Evolutionary conservation across 2,797 vertebrate species (phyloP).

Genomic region (Xyrichtys novacula): DNA sequence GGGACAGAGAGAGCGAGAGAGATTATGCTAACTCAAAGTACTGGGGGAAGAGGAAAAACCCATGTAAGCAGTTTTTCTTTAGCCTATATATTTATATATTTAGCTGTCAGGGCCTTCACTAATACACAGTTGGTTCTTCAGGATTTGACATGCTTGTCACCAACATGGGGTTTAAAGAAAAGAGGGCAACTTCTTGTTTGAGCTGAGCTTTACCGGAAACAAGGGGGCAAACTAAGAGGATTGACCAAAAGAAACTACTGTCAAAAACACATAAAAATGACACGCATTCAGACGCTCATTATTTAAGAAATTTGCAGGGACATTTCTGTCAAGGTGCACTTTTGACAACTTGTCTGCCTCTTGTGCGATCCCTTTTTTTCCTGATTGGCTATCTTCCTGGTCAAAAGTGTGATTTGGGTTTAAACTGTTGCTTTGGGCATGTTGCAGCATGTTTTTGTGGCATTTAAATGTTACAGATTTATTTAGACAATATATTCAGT

Average conservation of each 20-base stretch:
- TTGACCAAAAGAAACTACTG: conserved; percentile 36
- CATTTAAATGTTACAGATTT: background rate
- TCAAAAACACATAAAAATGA: conserved; percentile 12
- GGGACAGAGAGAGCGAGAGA: conserved; percentile 42
- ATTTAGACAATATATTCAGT: too few species aligned
- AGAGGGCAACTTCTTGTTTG: conserved; percentile 60
- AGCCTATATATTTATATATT: conserved; percentile 75
- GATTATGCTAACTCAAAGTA: conserved; percentile 82
- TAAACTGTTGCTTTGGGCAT: background rate
- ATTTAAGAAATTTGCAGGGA: conserved; percentile 17
- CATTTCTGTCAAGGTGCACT: background rate
- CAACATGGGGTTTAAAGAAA: conserved; percentile 56
- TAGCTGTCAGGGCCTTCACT: conserved; percentile 71
- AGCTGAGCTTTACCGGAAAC: conserved; percentile 45
- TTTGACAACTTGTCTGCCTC: too few species aligned
- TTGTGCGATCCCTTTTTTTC: too few species aligned
- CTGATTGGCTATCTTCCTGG: too few species aligned
- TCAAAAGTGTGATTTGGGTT: too few species aligned
- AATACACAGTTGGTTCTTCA: conserved; percentile 54
- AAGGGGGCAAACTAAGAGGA: conserved; percentile 44
- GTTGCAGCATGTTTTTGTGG: background rate
- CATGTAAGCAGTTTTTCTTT: conserved; percentile 81
- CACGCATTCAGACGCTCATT: background rate
- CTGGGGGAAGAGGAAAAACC: conserved; percentile 70
- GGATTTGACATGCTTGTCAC: conserved; percentile 71